phyloP scores from a whole-genome alignment of 2,888 invertebrate genomes.

The Lomographa bimaculata region DNA sequence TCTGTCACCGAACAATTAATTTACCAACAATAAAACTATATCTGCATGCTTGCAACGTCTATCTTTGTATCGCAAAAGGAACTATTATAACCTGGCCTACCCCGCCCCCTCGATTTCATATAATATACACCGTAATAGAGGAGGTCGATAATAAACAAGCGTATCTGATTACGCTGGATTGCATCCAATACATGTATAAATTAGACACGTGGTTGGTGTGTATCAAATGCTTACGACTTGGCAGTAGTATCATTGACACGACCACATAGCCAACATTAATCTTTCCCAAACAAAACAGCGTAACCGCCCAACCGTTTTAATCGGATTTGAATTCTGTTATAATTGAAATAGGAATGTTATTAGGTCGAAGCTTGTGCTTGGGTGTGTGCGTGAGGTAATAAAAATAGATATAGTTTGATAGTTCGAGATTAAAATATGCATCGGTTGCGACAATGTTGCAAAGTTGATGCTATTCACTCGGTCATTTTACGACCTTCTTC shows the following conservation, averaged over 20 bases:
- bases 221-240: slow-evolving; percentile 52
- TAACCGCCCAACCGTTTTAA: slow-evolving; percentile 22
- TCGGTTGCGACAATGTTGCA: slow-evolving; percentile 57
- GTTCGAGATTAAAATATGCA: slow-evolving; percentile 62
- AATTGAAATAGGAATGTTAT: slow-evolving; percentile 18
- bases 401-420: slow-evolving; percentile 59
- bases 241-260: slow-evolving; percentile 56
- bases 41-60: slow-evolving; percentile 35
- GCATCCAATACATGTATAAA: slow-evolving; percentile 40
- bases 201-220: slow-evolving; percentile 62
- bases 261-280: slow-evolving; percentile 32
- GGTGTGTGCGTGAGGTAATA: slow-evolving; percentile 43
- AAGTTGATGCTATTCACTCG: slow-evolving; percentile 50
- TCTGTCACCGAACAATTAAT: slow-evolving; percentile 41
- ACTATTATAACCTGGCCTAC: slow-evolving; percentile 36
- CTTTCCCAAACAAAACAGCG: slow-evolving; percentile 30
- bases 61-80: slow-evolving; percentile 30
- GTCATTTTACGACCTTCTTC: slow-evolving; percentile 44
- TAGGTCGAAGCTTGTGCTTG: slow-evolving; percentile 16
- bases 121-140: slow-evolving; percentile 8
- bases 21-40: slow-evolving; percentile 38
- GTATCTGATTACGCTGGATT: slow-evolving; percentile 45
- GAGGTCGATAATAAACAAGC: slow-evolving; percentile 29
- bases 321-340: slow-evolving; percentile 30
- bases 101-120: slow-evolving; percentile 9